Evolutionary conservation across 2,888 invertebrate species (phyloP), one percentile per base, ranked within the genome.

Genomic region (Dasypogon diadema): DNA sequence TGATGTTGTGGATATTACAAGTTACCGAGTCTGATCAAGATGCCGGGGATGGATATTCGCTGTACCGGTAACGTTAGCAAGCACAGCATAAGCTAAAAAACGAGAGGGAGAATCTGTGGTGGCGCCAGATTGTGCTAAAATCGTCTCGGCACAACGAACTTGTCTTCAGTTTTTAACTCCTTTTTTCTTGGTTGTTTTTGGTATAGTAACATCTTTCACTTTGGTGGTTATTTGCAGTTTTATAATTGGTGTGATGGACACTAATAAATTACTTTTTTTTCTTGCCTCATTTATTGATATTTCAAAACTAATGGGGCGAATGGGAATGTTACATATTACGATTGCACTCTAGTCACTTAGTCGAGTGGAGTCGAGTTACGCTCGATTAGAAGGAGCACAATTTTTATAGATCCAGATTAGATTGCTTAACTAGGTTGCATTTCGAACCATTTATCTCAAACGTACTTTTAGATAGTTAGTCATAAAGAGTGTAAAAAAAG

Each of bases 101-200:
- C 26, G 26, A 58, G 30, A 58, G 16, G 58, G 58, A 30, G 58
- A 58, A 58, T 58, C 30, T 30, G 26, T 26, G 30, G 30, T 58
- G 58, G 58, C 58, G 58, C 58, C 58, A 58, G 58, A 58, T 58
- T 58, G 58, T 26, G 58, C 30, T 58, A 58, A 46, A 58, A 30
- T 16, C 58, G 58, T 58, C 55, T 55, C 58, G 58, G 10, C 58
- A 24, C 58, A 22, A 30, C 30, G 58, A 58, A 58, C 58, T 58
- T 30, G 16, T 30, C 58, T 30, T 30, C 58, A 30, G 58, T 16
- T 30, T 58, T 56, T 30, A 30, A 24, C 24, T 26, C 12, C 14
- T 30, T 58, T 58, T 46, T 46, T 46, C 37, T 37, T 37, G 37
- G 5, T 37, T 37, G 5, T 8, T 37, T 37, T 37, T 37, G 2